Evolutionary conservation across 1,140 invertebrate genomes (phyloP), one percentile per base, ranked within the genome.

Genomic region (Pentalonia nigronervosa): DNA sequence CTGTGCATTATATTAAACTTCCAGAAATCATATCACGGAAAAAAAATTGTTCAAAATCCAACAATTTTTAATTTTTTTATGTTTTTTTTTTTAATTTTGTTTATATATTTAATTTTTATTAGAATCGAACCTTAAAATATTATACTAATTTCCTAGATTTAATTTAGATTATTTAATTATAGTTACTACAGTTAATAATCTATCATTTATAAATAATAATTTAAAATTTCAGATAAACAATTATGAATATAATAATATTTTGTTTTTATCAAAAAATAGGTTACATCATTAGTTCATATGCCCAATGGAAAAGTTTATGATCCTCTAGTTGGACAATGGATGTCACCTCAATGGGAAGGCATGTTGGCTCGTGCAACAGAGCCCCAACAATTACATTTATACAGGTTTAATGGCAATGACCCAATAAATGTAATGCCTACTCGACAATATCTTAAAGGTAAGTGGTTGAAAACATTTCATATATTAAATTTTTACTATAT

Each of bases 281-380:
- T 98, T 1, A 99, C 98, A 6, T 97, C 97, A 20, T 95, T 99
- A 93, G 97, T 99, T 2, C 98, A 99, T 94, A 98, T 99, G 98
- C 97, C 97, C 34, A 97, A 98, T 95, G 97, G 97, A 17, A 97
- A 98, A 95, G 98, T 99, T 20, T 99, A 99, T 94, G 98, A 99
- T 95, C 98, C 98, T 11, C 95, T 99, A 81, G 98, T 99, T 94
- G 98, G 98, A 2, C 98, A 99, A 94, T 99, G 98, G 98, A 97
- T 99, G 96, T 98, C 98, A 53, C 98, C 99, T 0, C 96, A 98
- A 84, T 99, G 98, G 97, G 97, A 98, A 94, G 97, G 97, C 93
- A 96, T 98, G 4, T 95, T 98, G 11, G 97, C 98, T 94, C 96
- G 97, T 93, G 96, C 98, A 47, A 96, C 97, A 50, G 97, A 96